A percentile compares a stretch with the other conserved stretches of the same genome.
phyloP scores from a whole-genome alignment of 2,797 vertebrate species.

The Emys orbicularis region DNA sequence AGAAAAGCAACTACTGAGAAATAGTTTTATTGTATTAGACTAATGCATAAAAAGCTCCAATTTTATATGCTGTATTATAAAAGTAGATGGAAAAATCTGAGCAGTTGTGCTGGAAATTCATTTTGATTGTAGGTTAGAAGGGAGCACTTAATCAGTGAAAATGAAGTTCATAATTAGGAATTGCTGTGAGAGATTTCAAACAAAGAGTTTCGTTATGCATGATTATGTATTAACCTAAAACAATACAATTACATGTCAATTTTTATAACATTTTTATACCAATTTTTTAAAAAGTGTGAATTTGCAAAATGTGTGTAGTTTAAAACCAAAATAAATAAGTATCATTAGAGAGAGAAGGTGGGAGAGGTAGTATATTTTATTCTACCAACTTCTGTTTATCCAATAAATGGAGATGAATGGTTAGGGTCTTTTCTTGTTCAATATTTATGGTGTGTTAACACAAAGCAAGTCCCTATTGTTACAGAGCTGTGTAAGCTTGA shows the following conservation, averaged over 20 bases:
- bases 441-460: background rate
- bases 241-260: background rate
- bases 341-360: background rate
- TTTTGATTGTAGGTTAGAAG: conserved; percentile 68
- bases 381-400: no score
- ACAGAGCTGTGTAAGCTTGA: background rate
- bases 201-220: conserved; percentile 27
- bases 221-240: background rate
- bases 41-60: background rate
- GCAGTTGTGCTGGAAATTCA: conserved; percentile 52
- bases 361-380: background rate
- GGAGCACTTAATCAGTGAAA: conserved; percentile 23
- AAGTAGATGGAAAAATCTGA: conserved; percentile 48
- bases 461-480: background rate
- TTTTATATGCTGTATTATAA: conserved; percentile 20
- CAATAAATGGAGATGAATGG: background rate
- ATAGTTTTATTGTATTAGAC: background rate
- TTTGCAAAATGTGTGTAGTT: background rate
- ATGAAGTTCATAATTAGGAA: conserved; percentile 13
- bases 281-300: fast-evolving
- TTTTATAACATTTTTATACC: background rate
- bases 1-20: conserved; percentile 17
- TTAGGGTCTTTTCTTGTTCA: background rate
- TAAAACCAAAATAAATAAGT: background rate
- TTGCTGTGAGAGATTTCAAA: conserved; percentile 19